Percentiles rank a stretch among this genome's conserved stretches.
phyloP scores from a whole-genome alignment of 2,113 vertebrate species.

The Xiphophorus maculatus region DNA sequence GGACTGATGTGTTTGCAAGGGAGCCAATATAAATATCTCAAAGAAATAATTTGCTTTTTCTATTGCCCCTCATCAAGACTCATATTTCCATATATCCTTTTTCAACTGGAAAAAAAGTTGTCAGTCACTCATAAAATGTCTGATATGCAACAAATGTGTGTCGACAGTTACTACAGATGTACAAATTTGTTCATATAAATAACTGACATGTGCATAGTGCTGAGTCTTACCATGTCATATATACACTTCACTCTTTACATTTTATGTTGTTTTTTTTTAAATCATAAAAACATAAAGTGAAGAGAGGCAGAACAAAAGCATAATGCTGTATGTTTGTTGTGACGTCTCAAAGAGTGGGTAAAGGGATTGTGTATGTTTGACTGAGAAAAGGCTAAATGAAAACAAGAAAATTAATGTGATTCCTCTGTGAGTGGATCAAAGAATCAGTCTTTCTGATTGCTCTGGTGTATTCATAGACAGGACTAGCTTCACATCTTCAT shows the following conservation, averaged over 20 bases:
- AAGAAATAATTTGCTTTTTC: not conserved
- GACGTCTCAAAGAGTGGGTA: slow-evolving; percentile 4
- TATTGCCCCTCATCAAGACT: not conserved
- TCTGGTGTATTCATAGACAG: slow-evolving; percentile 57
- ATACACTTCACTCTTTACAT: slow-evolving; percentile 6
- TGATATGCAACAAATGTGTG: not conserved
- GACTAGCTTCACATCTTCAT: slow-evolving; percentile 56
- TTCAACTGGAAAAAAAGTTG: slow-evolving; percentile 12
- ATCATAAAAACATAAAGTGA: slow-evolving; percentile 1
- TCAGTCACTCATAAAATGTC: slow-evolving; percentile 39
- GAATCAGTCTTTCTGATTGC: slow-evolving; percentile 37
- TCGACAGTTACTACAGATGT: not conserved
- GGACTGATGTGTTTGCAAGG: too few relatives aligned
- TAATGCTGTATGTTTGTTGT: not conserved
- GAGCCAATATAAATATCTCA: not conserved
- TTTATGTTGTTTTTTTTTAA: not conserved
- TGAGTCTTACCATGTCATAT: not conserved
- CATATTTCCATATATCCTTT: slow-evolving; percentile 13
- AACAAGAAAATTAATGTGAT: slow-evolving; percentile 35
- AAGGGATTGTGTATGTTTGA: slow-evolving; percentile 41
- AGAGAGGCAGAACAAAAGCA: slow-evolving; percentile 1
- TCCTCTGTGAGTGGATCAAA: slow-evolving; percentile 31
- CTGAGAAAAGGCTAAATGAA: slow-evolving; percentile 26
- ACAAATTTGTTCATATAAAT: not conserved
- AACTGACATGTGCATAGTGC: not conserved